Evolutionary conservation across 2,797 vertebrate genomes (phyloP).

Genomic region (Pristis pectinata): DNA sequence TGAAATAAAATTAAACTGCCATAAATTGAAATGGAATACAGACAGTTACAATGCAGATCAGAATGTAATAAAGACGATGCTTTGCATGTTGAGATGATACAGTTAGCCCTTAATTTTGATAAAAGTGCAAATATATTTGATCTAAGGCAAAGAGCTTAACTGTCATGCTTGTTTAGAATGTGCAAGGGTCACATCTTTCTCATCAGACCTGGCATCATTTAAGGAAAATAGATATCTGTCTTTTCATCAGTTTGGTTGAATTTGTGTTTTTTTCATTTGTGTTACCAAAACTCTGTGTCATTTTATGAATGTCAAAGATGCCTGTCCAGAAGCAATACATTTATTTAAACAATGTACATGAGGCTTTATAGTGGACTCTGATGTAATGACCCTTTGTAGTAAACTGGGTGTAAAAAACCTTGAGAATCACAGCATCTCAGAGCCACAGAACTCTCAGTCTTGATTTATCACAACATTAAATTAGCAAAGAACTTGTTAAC

Average conservation of each 20-base stretch:
- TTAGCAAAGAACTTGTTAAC: not conserved
- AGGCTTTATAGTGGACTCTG: too few relatives aligned
- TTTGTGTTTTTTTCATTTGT: not conserved
- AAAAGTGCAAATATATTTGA: conserved; percentile 72
- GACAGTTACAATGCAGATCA: conserved; percentile 60
- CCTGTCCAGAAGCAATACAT: not conserved
- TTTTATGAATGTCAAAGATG: not conserved
- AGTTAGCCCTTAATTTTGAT: conserved; percentile 74
- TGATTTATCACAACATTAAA: not conserved
- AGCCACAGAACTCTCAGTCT: not conserved
- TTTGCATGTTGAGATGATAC: conserved; percentile 70
- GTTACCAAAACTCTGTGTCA: not conserved
- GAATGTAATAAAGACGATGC: conserved; percentile 68
- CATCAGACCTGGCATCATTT: not conserved
- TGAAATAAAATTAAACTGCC: conserved; percentile 64
- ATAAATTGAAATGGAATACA: conserved; percentile 50
- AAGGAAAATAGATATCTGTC: not conserved
- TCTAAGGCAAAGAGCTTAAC: conserved; percentile 59
- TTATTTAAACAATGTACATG: not conserved
- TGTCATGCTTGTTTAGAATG: conserved; percentile 68
- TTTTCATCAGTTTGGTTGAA: not conserved
- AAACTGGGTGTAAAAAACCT: too few relatives aligned
- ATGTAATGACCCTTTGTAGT: not conserved
- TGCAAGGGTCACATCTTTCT: conserved; percentile 27
- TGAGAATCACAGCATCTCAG: not conserved